Evolutionary conservation across 2,888 invertebrate genomes (phyloP), one percentile per base, ranked within the genome.

Genomic region (Drosophila kuntzei): DNA sequence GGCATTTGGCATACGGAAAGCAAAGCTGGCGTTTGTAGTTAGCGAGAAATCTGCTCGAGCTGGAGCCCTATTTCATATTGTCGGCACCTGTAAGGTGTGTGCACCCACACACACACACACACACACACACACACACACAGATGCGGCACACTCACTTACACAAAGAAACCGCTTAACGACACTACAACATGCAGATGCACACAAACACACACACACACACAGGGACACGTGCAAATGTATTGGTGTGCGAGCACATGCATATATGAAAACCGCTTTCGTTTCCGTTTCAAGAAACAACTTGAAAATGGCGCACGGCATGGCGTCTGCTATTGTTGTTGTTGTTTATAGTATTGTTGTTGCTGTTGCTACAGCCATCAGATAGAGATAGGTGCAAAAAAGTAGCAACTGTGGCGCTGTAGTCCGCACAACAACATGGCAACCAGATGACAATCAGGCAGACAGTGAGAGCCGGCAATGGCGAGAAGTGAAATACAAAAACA

Each of bases 221-320:
- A 27, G 18, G 14, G 20, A 41, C 16, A 18, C 47, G 46, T 43
- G 6, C 44, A 41, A 47, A 39, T 50, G 68, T 41, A 43, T 71
- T 53, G 39, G 77, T 80, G 67, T 64, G 61, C 50, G 71, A 79
- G 67, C 68, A 84, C 77, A 84, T 89, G 85, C 89, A 87, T 89
- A 87, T 89, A 80, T 79, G 69, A 86, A 86, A 89, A 89, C 88
- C 87, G 87, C 89, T 88, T 83, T 83, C 89, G 88, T 89, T 88
- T 86, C 86, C 87, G 89, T 87, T 83, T 78, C 81, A 83, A 86
- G 78, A 71, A 78, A 76, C 76, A 87, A 80, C 84, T 89, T 75
- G 72, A 89, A 89, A 89, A 86, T 81, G 79, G 87, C 79, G 73
- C 85, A 81, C 81, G 79, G 69, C 79, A 76, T 73, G 76, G 71